Base-by-base conservation (phyloP, 35 echinoderm and acorn worm species). In the Acanthaster planci region DNA sequence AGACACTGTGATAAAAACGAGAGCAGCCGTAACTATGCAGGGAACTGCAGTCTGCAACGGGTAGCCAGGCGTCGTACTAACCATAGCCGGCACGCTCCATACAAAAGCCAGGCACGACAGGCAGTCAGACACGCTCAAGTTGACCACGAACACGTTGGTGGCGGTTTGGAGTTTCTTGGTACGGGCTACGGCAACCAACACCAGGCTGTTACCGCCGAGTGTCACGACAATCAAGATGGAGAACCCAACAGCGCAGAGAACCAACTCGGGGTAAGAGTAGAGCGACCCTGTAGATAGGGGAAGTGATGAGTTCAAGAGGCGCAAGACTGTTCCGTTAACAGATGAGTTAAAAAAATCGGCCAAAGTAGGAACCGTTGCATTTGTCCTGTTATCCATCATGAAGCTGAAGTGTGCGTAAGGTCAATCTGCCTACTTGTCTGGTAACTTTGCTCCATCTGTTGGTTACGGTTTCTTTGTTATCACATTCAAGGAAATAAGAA, bases 111-210 rank as follows among this genome's bases (percentile, higher is more conserved):
- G 75, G 37, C 89, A 82, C 4, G 93, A 87, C 1, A 91, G 59
- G 29, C 92, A 77, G 35, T 97, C 94, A 31, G 94, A 84, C 8
- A 97, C 76, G 9, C 86, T 87, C 5, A 97, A 57, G 27, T 97
- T 97, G 40, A 97, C 90, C 38, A 97, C 90, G 84, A 97, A 97
- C 1, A 97, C 90, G 68, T 97, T 97, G 21, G 94, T 92, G 2
- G 86, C 89, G 14, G 31, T 92, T 10, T 85, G 90, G 15, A 97
- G 67, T 56, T 86, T 77, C 35, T 68, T 51, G 34, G 60, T 81
- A 15, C 92, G 19, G 36, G 85, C 39, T 1, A 97, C 94, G 16
- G 90, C 87, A 8, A 92, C n/a, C 19, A 97, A 82, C 18, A 85
- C 85, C 39, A 97, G 51, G 29, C 59, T 86, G 59, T 97, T 97